Evolutionary conservation across 2,888 invertebrate species (phyloP), one percentile per base, ranked within the genome.

Genomic region (Acronicta alni): DNA sequence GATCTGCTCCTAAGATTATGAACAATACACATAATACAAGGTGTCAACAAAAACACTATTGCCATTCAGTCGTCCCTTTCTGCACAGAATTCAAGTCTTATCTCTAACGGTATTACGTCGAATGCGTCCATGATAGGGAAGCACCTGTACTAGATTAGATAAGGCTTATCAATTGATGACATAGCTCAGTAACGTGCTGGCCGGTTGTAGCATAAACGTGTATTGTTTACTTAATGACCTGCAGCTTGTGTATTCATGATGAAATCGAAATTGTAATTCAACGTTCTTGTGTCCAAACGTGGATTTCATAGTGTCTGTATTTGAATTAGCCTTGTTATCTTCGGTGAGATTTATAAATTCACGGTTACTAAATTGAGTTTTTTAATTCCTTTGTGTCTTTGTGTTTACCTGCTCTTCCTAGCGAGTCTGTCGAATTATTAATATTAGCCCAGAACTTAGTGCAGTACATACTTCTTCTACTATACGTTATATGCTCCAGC

Each of bases 91-190:
- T 57, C 60, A 71, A 59, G 32, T 52, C 57, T 60, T 75, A 69
- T 78, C 78, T 54, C 18, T n/a, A 38, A 45, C 44, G 43, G 57
- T 52, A n/a, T 61, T 58, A 61, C 79, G 65, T 74, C 77, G 72
- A 81, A 80, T 80, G 65, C 69, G 64, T 79, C 67, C 61, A 67
- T 67, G 76, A 82, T 83, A 82, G 80, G 83, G 83, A 79, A 86
- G 82, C 83, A 87, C 86, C 87, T 85, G 81, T 76, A 69, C 65
- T 58, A 75, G 85, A 86, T 89, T 68, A 87, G 90, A 91, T 91
- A 89, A 79, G 46, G 48, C 57, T 79, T 86, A 85, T 85, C 86
- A 75, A 69, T 70, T 81, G 84, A 86, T 87, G 86, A 82, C 84
- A 81, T 81, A 84, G 78, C 85, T 85, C 80, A 87, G 77, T 83